Percentiles rank a stretch among this genome's conserved stretches.
Evolutionary conservation across 1,140 invertebrate species (phyloP).

Genomic region (Bradynema listronoti): DNA sequence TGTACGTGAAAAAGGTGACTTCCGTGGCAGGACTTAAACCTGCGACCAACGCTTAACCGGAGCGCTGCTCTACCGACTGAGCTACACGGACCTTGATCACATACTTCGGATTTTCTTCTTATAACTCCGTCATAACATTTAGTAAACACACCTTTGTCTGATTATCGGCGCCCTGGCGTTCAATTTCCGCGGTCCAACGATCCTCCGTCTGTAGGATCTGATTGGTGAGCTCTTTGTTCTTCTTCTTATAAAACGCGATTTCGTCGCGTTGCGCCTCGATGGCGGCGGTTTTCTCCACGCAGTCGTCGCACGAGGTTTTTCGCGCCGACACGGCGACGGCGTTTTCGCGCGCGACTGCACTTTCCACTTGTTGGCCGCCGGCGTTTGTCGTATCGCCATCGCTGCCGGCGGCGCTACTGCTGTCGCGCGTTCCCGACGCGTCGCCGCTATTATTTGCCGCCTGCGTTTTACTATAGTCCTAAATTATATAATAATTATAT

Average conservation of each 20-base stretch:
- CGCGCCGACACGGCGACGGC: background rate
- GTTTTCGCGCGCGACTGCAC: conserved; percentile 6
- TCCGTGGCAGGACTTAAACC: too few relatives aligned
- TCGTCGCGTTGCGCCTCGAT: conserved; percentile 51
- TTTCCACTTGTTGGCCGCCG: background rate
- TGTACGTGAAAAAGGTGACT: too few relatives aligned
- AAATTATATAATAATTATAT: too few relatives aligned
- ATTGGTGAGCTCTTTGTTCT: conserved; percentile 55
- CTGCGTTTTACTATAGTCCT: too few relatives aligned
- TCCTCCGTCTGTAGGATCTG: conserved; percentile 57
- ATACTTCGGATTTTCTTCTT: too few relatives aligned
- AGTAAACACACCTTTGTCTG: conserved; percentile 32
- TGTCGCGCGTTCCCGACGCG: too few relatives aligned
- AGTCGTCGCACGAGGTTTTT: conserved; percentile 26
- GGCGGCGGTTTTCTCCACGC: conserved; percentile 27
- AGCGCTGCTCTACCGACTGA: too few relatives aligned
- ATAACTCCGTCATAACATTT: background rate
- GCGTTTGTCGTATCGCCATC: background rate
- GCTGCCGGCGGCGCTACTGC: too few relatives aligned
- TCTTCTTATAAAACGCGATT: conserved; percentile 56
- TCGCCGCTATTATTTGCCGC: too few relatives aligned
- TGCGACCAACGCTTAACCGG: too few relatives aligned
- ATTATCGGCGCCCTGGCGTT: conserved; percentile 46
- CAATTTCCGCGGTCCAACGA: conserved; percentile 53
- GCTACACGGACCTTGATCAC: too few relatives aligned